Percentiles rank a stretch among this genome's conserved stretches.
Evolutionary conservation across 2,888 invertebrate species (phyloP).

Genomic region (Drosophila neonasuta): DNA sequence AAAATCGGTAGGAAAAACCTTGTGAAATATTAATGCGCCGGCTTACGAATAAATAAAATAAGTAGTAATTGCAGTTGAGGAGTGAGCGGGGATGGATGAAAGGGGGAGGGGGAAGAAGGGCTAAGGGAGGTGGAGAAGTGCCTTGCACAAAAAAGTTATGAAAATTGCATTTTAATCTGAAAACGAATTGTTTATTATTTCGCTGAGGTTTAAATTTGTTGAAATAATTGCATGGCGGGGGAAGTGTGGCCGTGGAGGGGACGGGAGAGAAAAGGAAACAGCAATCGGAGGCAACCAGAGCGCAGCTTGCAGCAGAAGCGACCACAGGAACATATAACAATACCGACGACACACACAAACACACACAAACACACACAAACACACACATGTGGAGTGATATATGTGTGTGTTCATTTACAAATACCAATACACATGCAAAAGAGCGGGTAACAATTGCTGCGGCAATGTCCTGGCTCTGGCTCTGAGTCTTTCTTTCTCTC

Average conservation of each 20-base stretch:
- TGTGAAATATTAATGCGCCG: slow-evolving; percentile 74
- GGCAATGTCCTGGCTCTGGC: slow-evolving; percentile 48
- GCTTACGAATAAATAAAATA: slow-evolving; percentile 74
- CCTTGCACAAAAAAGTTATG: slow-evolving; percentile 62
- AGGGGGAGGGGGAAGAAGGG: slow-evolving; percentile 7
- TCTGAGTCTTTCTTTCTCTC: background rate
- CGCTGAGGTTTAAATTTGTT: slow-evolving; percentile 77
- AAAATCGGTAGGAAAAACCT: slow-evolving; percentile 44
- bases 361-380: slow-evolving; percentile 6
- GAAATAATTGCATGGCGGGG: slow-evolving; percentile 68
- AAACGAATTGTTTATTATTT: slow-evolving; percentile 77
- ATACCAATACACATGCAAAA: slow-evolving; percentile 48
- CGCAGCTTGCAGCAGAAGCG: slow-evolving; percentile 42
- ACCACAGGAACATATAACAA: slow-evolving; percentile 60
- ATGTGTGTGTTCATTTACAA: background rate
- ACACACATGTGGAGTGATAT: background rate
- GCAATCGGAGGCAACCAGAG: slow-evolving; percentile 63
- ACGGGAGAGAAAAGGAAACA: slow-evolving; percentile 46
- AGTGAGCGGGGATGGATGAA: slow-evolving; percentile 23
- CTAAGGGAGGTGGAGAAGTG: slow-evolving; percentile 20
- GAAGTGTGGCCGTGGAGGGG: background rate
- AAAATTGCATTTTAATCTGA: slow-evolving; percentile 77
- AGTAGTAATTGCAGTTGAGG: slow-evolving; percentile 63
- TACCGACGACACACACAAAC: slow-evolving; percentile 19
- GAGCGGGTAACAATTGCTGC: slow-evolving; percentile 58